Percentiles rank a stretch among this genome's conserved stretches.
phyloP scores from a whole-genome alignment of 2,888 invertebrate genomes.

The Ophioninae sp. region DNA sequence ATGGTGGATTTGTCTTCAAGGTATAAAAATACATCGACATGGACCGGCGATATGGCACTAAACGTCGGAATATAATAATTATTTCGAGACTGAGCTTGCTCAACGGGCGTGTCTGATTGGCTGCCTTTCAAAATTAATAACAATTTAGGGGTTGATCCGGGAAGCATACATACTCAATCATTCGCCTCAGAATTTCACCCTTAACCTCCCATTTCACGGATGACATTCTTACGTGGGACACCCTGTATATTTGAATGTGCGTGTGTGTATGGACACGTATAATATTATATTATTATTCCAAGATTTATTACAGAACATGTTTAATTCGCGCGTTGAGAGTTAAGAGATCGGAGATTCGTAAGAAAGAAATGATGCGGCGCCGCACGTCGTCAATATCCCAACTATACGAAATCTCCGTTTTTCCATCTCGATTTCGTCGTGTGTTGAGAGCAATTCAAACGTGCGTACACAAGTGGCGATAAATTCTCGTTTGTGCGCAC shows the following conservation, averaged over 20 bases:
- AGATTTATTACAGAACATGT: conserved; percentile 24
- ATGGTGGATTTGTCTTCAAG: too few species aligned
- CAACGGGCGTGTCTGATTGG: too few species aligned
- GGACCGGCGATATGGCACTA: too few species aligned
- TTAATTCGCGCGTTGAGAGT: neutral
- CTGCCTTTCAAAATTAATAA: too few species aligned
- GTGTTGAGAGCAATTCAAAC: neutral
- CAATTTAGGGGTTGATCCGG: too few species aligned
- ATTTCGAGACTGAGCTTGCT: too few species aligned
- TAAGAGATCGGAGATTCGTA: conserved; percentile 32
- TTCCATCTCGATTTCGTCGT: conserved; percentile 24
- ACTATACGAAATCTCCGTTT: conserved; percentile 14
- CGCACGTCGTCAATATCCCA: conserved; percentile 9
- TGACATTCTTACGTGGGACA: too few species aligned
- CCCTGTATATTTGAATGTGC: neutral
- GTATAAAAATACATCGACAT: too few species aligned
- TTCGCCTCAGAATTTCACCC: too few species aligned
- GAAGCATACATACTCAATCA: too few species aligned
- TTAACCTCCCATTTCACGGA: too few species aligned
- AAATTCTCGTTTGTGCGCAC: conserved; percentile 7
- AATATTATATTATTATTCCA: conserved; percentile 29
- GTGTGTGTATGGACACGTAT: conserved; percentile 1
- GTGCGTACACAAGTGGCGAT: neutral
- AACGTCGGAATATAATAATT: too few species aligned
- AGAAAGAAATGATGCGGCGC: conserved; percentile 28